These are phyloP conservation scores for Danio rerio DNA, from an alignment of 2,113 vertebrate species.

Conservation along the genomic window DNA sequence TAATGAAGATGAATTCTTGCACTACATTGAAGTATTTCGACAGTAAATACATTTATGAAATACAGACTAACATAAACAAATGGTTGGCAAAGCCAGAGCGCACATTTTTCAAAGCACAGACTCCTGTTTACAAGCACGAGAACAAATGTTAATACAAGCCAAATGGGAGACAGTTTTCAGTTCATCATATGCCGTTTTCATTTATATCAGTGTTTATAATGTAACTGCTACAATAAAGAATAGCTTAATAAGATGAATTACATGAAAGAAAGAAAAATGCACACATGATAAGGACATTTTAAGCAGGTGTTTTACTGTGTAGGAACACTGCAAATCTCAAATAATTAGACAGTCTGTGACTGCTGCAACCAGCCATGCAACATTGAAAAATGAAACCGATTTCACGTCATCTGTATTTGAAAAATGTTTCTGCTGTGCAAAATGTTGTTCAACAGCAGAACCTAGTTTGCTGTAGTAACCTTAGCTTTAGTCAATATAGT, in stretches of 20 bases:
- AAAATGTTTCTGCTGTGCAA: constrained; percentile 5
- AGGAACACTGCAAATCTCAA: neutral
- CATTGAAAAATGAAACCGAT: neutral
- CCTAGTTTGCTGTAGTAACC: neutral
- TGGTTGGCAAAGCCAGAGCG: neutral
- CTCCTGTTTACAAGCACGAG: neutral
- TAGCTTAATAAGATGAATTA: neutral
- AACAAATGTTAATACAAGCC: neutral
- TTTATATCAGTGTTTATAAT: neutral
- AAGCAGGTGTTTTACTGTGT: neutral
- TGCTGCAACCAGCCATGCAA: neutral
- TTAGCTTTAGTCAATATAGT: neutral
- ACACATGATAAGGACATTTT: neutral
- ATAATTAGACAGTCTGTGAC: neutral
- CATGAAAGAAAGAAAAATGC: neutral
- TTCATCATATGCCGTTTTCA: neutral
- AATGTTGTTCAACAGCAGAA: neutral
- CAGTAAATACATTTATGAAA: neutral
- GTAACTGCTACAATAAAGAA: neutral
- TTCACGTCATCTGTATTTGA: neutral
- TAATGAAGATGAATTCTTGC: neutral
- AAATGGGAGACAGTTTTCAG: neutral
- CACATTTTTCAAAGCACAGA: neutral
- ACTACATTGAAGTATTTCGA: neutral
- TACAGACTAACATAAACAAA: neutral